Conservation (phyloP, 2,113 vertebrate genomes). For the Larimichthys crocea region DNA sequence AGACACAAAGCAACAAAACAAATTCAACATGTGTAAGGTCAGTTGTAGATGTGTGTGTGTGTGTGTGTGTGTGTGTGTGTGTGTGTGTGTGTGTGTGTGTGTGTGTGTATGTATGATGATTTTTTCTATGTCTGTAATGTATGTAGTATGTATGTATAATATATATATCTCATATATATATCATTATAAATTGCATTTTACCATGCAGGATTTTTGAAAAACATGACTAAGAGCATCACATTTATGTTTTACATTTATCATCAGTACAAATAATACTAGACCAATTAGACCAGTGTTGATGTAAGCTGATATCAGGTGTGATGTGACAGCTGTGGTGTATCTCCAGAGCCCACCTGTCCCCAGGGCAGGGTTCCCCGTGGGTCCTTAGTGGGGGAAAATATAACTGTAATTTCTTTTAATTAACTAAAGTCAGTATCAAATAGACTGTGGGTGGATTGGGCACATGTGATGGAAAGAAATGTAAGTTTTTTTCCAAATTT, state of each 20-base stretch:
- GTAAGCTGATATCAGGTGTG: not conserved
- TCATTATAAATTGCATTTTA: not conserved
- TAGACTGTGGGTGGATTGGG: not conserved
- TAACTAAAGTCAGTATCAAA: not conserved
- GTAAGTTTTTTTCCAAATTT: not conserved
- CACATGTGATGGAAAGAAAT: not conserved
- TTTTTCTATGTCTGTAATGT: no score
- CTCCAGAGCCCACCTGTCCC: constrained; percentile 24
- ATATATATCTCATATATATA: no score
- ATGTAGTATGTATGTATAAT: no score
- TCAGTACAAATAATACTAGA: not conserved
- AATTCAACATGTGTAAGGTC: not conserved
- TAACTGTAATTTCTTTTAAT: constrained; percentile 8
- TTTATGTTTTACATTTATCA: not conserved
- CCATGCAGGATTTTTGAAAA: not conserved
- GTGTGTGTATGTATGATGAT: no score
- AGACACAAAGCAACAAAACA: no score
- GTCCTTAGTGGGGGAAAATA: not conserved
- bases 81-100: no score
- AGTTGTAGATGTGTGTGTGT: no score
- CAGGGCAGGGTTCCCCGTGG: not conserved
- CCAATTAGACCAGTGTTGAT: constrained; percentile 15
- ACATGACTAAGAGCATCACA: no score
- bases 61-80: no score
- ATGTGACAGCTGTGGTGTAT: constrained; percentile 12